phyloP scores from a whole-genome alignment of 2,888 invertebrate genomes.

The Melieria omissa region DNA sequence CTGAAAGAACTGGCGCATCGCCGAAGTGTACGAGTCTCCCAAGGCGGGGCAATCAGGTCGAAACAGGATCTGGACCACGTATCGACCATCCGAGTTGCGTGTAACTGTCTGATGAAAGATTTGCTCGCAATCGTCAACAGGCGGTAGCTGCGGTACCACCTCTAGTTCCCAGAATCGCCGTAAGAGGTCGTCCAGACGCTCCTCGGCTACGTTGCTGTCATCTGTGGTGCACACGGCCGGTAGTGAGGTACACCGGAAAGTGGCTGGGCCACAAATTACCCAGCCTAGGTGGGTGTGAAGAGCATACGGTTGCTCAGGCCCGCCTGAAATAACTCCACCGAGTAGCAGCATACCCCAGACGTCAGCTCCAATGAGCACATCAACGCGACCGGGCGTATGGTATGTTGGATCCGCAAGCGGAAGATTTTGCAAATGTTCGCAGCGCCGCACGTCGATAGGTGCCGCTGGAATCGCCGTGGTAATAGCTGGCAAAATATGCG shows the following conservation, averaged over 20 bases:
- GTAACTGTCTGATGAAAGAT: slow-evolving; percentile 27
- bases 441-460: background rate
- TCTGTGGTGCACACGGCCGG: slow-evolving; percentile 1
- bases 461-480: too few relatives aligned
- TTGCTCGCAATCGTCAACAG: slow-evolving; percentile 16
- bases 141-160: slow-evolving; percentile 10
- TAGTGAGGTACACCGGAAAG: background rate
- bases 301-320: slow-evolving; percentile 27
- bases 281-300: slow-evolving; percentile 33
- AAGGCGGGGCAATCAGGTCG: slow-evolving; percentile 17
- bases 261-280: slow-evolving; percentile 36
- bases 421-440: slow-evolving; percentile 35
- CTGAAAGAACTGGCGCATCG: slow-evolving; percentile 17
- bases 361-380: slow-evolving; percentile 37
- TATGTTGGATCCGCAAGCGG: slow-evolving; percentile 40
- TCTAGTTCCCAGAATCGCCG: slow-evolving; percentile 37
- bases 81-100: slow-evolving; percentile 24
- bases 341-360: slow-evolving; percentile 21
- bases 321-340: slow-evolving; percentile 22
- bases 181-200: slow-evolving; percentile 28
- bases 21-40: slow-evolving; percentile 18
- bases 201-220: background rate
- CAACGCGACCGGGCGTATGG: slow-evolving; percentile 39
- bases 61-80: slow-evolving; percentile 31
- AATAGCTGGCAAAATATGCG: too few relatives aligned